A percentile compares a stretch with the other conserved stretches of the same genome.
phyloP scores from a whole-genome alignment of 2,888 invertebrate genomes.

The Dasysyrphus albostriatus region DNA sequence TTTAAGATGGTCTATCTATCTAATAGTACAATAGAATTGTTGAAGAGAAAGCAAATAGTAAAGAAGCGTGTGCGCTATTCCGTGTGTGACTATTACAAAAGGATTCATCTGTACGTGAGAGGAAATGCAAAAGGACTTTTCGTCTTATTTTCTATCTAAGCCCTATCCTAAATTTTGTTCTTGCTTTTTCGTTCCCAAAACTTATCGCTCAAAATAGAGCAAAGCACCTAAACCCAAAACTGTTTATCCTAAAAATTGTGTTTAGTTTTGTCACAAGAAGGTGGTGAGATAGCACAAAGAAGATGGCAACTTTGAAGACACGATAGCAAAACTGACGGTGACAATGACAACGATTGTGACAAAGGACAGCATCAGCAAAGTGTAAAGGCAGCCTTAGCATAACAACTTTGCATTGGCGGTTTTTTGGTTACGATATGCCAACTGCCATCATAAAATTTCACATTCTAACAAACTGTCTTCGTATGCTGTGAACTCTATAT shows the following conservation, averaged over 20 bases:
- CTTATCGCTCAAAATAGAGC: constrained; percentile 59
- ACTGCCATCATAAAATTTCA: constrained; percentile 48
- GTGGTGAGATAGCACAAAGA: constrained; percentile 11
- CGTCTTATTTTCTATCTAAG: constrained; percentile 36
- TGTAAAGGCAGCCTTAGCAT: constrained; percentile 30
- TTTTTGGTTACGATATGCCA: constrained; percentile 34
- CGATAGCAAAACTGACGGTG: neutral
- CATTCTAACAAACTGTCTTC: constrained; percentile 49
- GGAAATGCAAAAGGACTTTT: constrained; percentile 65
- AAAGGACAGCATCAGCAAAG: neutral
- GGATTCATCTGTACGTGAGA: constrained; percentile 71
- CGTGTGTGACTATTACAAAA: constrained; percentile 73
- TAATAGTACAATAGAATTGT: constrained; percentile 42
- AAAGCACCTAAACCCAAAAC: constrained; percentile 62
- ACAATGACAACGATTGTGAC: neutral
- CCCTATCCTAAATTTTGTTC: neutral
- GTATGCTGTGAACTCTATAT: constrained; percentile 61
- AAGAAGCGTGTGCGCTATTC: constrained; percentile 59
- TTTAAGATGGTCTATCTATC: constrained; percentile 2
- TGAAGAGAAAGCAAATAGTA: constrained; percentile 40
- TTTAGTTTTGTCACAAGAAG: constrained; percentile 54
- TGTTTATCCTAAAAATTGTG: constrained; percentile 67
- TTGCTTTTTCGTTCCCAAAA: constrained; percentile 13
- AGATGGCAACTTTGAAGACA: constrained; percentile 21
- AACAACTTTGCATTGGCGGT: constrained; percentile 42